These are phyloP conservation scores for Isoperla grammatica DNA, from an alignment of 2,888 invertebrate species.

Conservation along the genomic window DNA sequence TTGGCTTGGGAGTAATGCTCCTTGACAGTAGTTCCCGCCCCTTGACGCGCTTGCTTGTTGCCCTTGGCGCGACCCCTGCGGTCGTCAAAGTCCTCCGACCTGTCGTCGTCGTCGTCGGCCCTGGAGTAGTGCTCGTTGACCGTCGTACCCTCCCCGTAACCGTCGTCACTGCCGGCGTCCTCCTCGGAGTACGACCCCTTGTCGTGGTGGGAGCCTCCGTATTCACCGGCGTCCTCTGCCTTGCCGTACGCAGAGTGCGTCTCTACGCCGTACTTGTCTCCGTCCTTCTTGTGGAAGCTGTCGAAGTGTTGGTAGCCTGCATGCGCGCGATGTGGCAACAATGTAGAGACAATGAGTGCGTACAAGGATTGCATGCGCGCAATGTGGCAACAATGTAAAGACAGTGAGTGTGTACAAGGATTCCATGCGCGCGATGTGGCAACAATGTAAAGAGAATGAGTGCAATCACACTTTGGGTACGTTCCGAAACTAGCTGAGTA, in stretches of 20 bases:
- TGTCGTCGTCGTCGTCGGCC: constrained; percentile 40
- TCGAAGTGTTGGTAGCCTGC: constrained; percentile 63
- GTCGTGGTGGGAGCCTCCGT: constrained; percentile 36
- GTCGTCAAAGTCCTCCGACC: too few relatives aligned
- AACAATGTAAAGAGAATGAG: too few relatives aligned
- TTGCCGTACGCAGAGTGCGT: constrained; percentile 60
- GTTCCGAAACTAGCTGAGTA: too few relatives aligned
- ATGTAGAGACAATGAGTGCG: too few relatives aligned
- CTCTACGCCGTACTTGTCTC: constrained; percentile 66
- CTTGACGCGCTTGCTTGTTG: too few relatives aligned
- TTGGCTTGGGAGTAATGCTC: constrained; percentile 19
- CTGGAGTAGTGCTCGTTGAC: constrained; percentile 33
- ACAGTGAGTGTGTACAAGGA: too few relatives aligned
- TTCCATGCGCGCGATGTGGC: too few relatives aligned
- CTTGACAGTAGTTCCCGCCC: constrained; percentile 43
- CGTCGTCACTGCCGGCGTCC: constrained; percentile 20
- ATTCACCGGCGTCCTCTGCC: constrained; percentile 38
- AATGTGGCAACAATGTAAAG: too few relatives aligned
- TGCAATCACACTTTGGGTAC: too few relatives aligned
- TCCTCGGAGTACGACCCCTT: constrained; percentile 41
- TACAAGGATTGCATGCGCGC: too few relatives aligned
- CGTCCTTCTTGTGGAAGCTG: constrained; percentile 65
- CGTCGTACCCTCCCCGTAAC: constrained; percentile 44
- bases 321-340: too few relatives aligned
- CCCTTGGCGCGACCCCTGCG: constrained; percentile 24